Conservation (phyloP, 2,113 vertebrate species). For the Nestor notabilis region DNA sequence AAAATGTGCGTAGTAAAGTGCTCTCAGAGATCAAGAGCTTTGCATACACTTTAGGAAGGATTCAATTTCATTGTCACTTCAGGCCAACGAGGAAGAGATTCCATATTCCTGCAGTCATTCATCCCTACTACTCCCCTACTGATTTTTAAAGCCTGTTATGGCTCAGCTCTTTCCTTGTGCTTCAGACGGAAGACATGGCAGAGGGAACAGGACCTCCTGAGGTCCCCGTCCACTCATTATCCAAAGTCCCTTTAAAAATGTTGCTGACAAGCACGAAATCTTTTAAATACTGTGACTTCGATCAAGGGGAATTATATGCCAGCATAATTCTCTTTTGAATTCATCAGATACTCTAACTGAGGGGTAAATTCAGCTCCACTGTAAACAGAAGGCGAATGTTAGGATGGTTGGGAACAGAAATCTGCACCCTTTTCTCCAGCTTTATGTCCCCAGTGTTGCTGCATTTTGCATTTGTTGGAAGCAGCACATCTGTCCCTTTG, state of each 20-base stretch:
- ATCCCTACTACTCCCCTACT: background rate
- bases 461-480: background rate
- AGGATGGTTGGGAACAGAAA: background rate
- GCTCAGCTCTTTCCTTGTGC: background rate
- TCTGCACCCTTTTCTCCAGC: background rate
- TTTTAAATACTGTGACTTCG: background rate
- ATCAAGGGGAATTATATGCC: background rate
- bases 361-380: background rate
- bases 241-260: background rate
- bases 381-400: background rate
- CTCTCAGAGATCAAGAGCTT: conserved; percentile 24
- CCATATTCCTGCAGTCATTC: background rate
- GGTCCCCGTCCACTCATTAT: background rate
- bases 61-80: conserved; percentile 40
- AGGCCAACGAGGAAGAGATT: conserved; percentile 15
- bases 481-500: background rate
- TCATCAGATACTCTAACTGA: background rate
- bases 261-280: background rate
- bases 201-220: background rate
- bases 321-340: background rate
- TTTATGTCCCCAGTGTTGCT: fast-evolving
- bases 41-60: conserved; percentile 8
- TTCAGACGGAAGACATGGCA: background rate
- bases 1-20: background rate
- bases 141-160: background rate